These are phyloP conservation scores for Agrotis clavis DNA, from an alignment of 2,888 invertebrate genomes.

Conservation along the genomic window DNA sequence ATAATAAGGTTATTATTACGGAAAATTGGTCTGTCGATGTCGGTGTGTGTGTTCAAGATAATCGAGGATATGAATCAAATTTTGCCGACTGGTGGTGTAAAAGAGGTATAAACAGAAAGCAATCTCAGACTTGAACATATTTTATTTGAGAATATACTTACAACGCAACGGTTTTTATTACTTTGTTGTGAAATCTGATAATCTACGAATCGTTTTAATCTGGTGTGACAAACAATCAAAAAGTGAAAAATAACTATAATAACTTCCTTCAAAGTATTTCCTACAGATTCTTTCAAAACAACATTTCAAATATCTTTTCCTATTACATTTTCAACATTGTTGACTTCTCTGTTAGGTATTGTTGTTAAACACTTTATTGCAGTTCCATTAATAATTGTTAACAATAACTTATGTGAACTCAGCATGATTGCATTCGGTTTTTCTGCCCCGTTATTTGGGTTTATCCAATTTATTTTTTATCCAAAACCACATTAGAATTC, in stretches of 20 bases:
- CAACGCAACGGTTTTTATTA: background rate
- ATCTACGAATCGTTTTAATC: too few relatives aligned
- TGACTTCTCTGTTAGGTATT: too few relatives aligned
- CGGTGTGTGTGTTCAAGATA: constrained; percentile 57
- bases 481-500: constrained; percentile 23
- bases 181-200: background rate
- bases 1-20: constrained; percentile 67
- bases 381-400: too few relatives aligned
- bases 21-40: constrained; percentile 63
- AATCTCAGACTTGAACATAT: background rate
- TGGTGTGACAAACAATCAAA: too few relatives aligned
- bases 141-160: background rate
- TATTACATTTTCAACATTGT: too few relatives aligned
- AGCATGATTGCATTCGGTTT: background rate
- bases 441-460: background rate
- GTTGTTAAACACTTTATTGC: too few relatives aligned
- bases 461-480: constrained; percentile 25
- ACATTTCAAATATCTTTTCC: too few relatives aligned
- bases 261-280: too few relatives aligned
- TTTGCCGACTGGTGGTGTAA: constrained; percentile 43
- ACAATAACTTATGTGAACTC: too few relatives aligned
- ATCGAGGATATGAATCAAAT: constrained; percentile 60
- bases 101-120: constrained; percentile 14
- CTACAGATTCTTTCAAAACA: too few relatives aligned
- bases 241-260: too few relatives aligned